A percentile compares a stretch with the other conserved stretches of the same genome.
Evolutionary conservation across 2,113 vertebrate genomes (phyloP).

Genomic region (Grammomys surdaster): DNA sequence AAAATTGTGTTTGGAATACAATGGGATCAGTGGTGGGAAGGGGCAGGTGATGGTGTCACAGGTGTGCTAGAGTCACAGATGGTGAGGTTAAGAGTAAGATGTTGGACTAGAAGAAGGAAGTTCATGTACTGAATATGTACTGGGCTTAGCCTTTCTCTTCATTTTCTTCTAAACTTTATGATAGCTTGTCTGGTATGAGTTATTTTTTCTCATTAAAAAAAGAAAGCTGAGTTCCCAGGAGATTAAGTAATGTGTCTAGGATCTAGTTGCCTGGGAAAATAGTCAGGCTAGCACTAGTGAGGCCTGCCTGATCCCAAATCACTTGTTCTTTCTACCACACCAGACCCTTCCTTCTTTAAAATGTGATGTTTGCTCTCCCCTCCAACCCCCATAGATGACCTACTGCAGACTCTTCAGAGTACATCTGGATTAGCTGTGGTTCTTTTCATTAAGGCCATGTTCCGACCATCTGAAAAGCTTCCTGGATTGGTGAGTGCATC

Average conservation of each 20-base stretch:
- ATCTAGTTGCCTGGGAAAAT: neutral
- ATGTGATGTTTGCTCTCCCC: neutral
- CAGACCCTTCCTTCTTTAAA: conserved; percentile 33
- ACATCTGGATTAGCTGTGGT: conserved; percentile 94
- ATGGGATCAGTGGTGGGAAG: neutral
- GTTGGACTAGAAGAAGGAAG: conserved; percentile 3
- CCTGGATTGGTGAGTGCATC: conserved; percentile 90
- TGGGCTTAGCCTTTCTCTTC: conserved; percentile 5
- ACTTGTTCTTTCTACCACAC: neutral
- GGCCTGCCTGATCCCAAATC: neutral
- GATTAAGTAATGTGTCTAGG: conserved; percentile 7
- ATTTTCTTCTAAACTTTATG: conserved; percentile 36
- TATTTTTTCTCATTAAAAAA: neutral
- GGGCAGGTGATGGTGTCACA: neutral
- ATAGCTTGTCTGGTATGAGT: neutral
- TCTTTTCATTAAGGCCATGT: conserved; percentile 90
- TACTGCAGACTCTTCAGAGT: conserved; percentile 93
- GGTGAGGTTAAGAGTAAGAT: neutral
- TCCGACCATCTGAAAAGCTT: conserved; percentile 89
- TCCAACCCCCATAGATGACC: conserved; percentile 87
- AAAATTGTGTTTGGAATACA: conserved; percentile 1
- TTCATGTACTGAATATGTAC: neutral
- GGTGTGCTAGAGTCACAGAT: neutral
- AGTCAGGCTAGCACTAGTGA: conserved; percentile 6
- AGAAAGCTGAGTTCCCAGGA: neutral